These are phyloP conservation scores for Alcedo quadribrachys DNA, from an alignment of 2,797 vertebrate genomes.

Conservation along the genomic window DNA sequence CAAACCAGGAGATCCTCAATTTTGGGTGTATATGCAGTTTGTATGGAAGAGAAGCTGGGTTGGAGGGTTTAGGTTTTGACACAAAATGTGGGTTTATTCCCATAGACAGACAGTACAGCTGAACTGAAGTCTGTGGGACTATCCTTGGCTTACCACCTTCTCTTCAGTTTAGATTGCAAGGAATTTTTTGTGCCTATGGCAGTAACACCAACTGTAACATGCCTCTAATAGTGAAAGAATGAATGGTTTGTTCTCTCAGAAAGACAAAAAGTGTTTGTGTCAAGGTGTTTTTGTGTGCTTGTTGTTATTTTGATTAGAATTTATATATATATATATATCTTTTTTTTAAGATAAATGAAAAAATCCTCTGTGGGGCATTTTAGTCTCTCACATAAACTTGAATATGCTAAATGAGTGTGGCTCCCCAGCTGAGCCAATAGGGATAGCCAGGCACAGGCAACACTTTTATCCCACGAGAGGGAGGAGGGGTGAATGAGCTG, in stretches of 20 bases:
- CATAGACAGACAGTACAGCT: not conserved
- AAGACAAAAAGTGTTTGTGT: not conserved
- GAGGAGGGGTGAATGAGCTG: slow-evolving; percentile 70
- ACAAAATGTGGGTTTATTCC: not conserved
- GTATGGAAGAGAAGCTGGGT: not conserved
- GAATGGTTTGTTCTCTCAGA: not conserved
- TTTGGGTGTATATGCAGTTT: not conserved
- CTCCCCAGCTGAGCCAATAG: slow-evolving; percentile 65
- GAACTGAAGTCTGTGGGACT: not conserved
- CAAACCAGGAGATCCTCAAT: not conserved
- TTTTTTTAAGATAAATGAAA: not conserved
- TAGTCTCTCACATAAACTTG: slow-evolving; percentile 48
- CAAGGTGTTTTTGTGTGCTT: not conserved
- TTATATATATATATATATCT: not conserved
- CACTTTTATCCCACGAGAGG: slow-evolving; percentile 57
- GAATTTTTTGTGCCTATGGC: not conserved
- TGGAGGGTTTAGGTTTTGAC: not conserved
- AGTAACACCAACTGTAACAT: not conserved
- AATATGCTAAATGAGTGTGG: slow-evolving; percentile 42
- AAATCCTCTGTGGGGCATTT: slow-evolving; percentile 35
- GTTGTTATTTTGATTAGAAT: not conserved
- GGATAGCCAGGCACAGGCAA: slow-evolving; percentile 51
- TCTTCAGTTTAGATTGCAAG: rapidly evolving
- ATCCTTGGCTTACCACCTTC: not conserved
- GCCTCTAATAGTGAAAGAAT: not conserved